phyloP scores from a whole-genome alignment of 1,140 invertebrate species.

The Zaprionus nigranus region DNA sequence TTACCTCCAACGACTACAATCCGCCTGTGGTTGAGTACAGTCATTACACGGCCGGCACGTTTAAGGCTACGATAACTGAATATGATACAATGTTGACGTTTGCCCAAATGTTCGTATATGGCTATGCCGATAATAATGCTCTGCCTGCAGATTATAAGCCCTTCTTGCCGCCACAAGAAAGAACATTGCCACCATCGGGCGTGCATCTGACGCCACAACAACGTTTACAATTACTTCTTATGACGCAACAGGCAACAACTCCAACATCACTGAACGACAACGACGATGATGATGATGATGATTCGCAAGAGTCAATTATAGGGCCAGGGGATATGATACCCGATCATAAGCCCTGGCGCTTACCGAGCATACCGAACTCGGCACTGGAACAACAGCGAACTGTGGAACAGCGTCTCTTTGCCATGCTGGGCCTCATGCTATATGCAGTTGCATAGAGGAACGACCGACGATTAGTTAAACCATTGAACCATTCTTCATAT shows the following conservation, averaged over 20 bases:
- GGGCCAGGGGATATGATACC: conserved; percentile 54
- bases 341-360: conserved; percentile 10
- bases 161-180: conserved; percentile 48
- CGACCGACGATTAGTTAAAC: conserved; percentile 43
- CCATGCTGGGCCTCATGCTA: conserved; percentile 50
- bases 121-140: conserved; percentile 41
- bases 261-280: background rate
- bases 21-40: conserved; percentile 66
- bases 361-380: conserved; percentile 20
- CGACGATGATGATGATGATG: conserved; percentile 15
- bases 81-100: conserved; percentile 55
- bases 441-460: conserved; percentile 28
- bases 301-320: conserved; percentile 3
- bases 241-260: conserved; percentile 44
- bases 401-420: conserved; percentile 30
- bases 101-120: conserved; percentile 75
- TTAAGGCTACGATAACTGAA: conserved; percentile 69
- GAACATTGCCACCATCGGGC: background rate
- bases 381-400: conserved; percentile 8
- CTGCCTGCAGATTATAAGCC: conserved; percentile 54
- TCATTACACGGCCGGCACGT: conserved; percentile 56
- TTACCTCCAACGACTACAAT: conserved; percentile 22
- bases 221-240: conserved; percentile 52
- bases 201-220: conserved; percentile 43
- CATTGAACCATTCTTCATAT: conserved; percentile 61